Evolutionary conservation across 2,797 vertebrate species (phyloP), one percentile per base, ranked within the genome.

Genomic region (Cyprinodon diabolis): DNA sequence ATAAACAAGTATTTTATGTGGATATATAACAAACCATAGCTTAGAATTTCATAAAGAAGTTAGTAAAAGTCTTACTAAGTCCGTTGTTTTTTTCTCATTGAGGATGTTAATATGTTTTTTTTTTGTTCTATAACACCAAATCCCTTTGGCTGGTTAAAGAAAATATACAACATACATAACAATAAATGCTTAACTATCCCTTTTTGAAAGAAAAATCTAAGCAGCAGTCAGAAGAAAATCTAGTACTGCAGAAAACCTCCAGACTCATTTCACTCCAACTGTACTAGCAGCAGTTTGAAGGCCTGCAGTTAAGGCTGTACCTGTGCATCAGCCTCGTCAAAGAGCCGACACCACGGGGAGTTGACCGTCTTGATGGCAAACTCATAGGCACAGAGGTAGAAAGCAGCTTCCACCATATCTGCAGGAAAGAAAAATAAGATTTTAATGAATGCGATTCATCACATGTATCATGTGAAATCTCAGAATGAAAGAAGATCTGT

Each of bases 381-480:
- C 86, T 98, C 98, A 5, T 98, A 99, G 0, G 97, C 97, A 79
- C 98, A 99, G 65, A 97, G 89, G 78, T 97, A 96, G 91, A 99
- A 98, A 17, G 96, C 97, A 81, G 96, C 96, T 84, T 98, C 96
- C n/a, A 96, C 92, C 88, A 96, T 94, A 86, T 98, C 97, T 99
- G 91, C 23, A 83, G 65, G 17, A 77, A 57, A 91, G 5, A 73
- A 8, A 58, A 58, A 43, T 9, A 43, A 12, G 1, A 63, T 6
- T 45, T 43, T 6, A 63, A 14, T 45, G 40, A 12, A n/a, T 23
- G 19, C n/a, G 1, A 45, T 23, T 63, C 37, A 63, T 13, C 35
- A 40, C 37, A 62, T 40, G 58, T 1, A 40, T 62, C 10, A 5
- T 62, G 19, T 21, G 5, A 19, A 4, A 62, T 21, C 35, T 43